Base-by-base conservation (phyloP, 2,797 vertebrate genomes). In the Chiloscyllium punctatum region DNA sequence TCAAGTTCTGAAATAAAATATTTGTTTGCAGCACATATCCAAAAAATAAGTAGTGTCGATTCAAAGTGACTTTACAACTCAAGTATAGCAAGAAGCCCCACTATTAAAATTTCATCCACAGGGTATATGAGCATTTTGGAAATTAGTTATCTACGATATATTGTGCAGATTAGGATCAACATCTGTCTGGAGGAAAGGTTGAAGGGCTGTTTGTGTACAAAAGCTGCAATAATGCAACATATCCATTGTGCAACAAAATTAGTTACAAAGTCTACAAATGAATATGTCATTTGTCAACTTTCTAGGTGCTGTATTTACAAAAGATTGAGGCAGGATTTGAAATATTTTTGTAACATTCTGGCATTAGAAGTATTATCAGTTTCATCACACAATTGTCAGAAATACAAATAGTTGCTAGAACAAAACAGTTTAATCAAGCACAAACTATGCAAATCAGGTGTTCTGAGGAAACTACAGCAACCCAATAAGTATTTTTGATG, bases 291-390 rank as follows among this genome's bases (percentile, higher is more conserved):
- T 92, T 68, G 82, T 84, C 21, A 69, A 92, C 69, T 92, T n/a
- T 42, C 62, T 16, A 68, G 90, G 90, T 37, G 68, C 21, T 92
- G 53, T 92, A 92, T 25, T 69, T 42, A 69, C 90, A 77, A 95
- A 74, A 33, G 51, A 57, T 33, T 77, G 23, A 30, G 71, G 21
- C 37, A 94, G 69, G 71, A 95, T 21, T 94, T 53, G 69, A 94
- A 91, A 71, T 94, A 71, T 71, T 94, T 69, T 94, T 94, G 88
- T 90, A 62, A 91, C 51, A 91, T 94, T 94, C 48, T 95, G 71
- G 15, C 94, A 95, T 53, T 57, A 42, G 27, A 74, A 77, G 30
- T 57, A 6, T 90, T 53, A 90, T 91, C 42, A 18, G 37, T 27
- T 33, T 53, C 30, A 91, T 77, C 69, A 53, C 94, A 94, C 68